phyloP scores from a whole-genome alignment of 2,888 invertebrate species.

The Salticus scenicus region DNA sequence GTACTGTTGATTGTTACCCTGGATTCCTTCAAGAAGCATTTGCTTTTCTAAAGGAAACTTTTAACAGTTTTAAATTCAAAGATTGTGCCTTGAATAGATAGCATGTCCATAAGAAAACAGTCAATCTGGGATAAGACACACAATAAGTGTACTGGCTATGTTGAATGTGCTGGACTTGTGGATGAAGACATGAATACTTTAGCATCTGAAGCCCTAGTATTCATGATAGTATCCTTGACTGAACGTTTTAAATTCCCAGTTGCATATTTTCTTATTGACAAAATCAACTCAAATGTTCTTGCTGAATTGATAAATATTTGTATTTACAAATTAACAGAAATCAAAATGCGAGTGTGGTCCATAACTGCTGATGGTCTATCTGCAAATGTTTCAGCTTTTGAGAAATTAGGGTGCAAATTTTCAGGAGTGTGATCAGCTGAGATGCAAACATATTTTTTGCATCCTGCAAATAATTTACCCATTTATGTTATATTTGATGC shows the following conservation, averaged over 20 bases:
- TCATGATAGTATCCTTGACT: not conserved
- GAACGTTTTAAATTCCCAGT: not conserved
- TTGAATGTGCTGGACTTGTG: not conserved
- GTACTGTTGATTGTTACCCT: too few species aligned
- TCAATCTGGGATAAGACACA: not conserved
- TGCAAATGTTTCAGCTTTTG: not conserved
- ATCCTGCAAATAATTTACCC: not conserved
- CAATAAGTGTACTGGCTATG: slow-evolving; percentile 15
- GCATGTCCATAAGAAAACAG: slow-evolving; percentile 10
- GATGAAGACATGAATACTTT: slow-evolving; percentile 5
- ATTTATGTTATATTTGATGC: not conserved
- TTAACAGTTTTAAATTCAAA: too few species aligned
- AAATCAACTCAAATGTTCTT: not conserved
- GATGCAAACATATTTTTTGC: not conserved
- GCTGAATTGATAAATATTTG: too few species aligned
- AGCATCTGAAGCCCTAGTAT: slow-evolving; percentile 8
- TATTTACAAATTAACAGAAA: not conserved
- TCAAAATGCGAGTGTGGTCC: not conserved
- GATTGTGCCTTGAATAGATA: too few species aligned
- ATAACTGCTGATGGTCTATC: not conserved
- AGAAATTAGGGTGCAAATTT: too few species aligned
- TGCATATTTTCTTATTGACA: not conserved
- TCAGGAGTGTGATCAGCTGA: not conserved
- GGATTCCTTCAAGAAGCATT: too few species aligned
- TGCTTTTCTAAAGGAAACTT: too few species aligned